Conservation (phyloP, 2,113 vertebrate species). For the Oreochromis aureus region DNA sequence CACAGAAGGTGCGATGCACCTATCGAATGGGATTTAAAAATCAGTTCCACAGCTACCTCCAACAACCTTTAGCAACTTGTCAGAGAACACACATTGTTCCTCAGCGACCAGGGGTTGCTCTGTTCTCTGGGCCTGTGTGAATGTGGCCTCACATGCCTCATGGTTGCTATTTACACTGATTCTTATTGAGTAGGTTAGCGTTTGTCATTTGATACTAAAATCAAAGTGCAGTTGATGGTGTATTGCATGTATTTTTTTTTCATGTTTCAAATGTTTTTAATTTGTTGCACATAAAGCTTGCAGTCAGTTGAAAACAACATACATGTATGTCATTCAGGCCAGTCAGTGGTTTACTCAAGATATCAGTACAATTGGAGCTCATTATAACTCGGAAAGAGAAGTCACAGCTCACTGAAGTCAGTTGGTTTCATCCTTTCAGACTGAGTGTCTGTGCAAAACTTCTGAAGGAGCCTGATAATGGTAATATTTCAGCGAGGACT, state of each 20-base stretch:
- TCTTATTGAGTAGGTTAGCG: background rate
- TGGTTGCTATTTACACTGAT: background rate
- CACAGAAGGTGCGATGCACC: background rate
- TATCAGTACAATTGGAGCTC: background rate
- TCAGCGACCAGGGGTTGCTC: background rate
- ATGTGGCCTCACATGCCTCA: background rate
- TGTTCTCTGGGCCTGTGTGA: background rate
- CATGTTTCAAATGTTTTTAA: background rate
- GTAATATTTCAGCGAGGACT: background rate
- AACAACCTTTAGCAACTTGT: background rate
- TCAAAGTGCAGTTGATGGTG: background rate
- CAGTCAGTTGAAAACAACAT: background rate
- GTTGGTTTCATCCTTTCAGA: background rate
- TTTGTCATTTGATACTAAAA: background rate
- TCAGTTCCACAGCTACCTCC: background rate
- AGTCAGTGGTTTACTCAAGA: background rate
- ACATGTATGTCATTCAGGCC: background rate
- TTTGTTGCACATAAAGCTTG: background rate
- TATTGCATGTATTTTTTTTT: background rate
- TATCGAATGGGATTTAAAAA: background rate
- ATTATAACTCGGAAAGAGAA: background rate
- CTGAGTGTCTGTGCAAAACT: background rate
- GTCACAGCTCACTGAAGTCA: background rate
- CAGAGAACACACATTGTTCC: background rate
- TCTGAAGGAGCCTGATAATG: accelerated